A percentile compares a stretch with the other conserved stretches of the same genome.
Conservation (phyloP, 2,113 vertebrate species). For the Pica pica region DNA sequence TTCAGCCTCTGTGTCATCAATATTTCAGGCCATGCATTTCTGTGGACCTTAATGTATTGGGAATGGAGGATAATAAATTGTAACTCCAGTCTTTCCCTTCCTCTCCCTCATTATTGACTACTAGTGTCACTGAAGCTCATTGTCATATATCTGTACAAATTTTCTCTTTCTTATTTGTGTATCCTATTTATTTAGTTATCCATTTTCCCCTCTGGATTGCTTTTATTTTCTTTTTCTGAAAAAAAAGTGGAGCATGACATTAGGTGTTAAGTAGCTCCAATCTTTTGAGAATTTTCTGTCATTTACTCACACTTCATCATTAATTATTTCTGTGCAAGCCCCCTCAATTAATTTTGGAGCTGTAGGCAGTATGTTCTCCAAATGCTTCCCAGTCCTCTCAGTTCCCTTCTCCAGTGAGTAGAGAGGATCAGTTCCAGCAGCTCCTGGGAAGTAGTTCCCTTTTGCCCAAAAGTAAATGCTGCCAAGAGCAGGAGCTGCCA, state of each 20-base stretch:
- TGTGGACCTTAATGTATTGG: background rate
- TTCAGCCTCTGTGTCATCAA: background rate
- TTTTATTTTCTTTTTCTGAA: background rate
- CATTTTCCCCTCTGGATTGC: accelerated
- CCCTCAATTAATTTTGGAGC: background rate
- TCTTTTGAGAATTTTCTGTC: background rate
- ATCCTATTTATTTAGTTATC: background rate
- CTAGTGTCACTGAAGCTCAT: background rate
- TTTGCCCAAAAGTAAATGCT: background rate
- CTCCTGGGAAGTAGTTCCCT: background rate
- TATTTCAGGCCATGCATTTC: background rate
- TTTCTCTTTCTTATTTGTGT: background rate
- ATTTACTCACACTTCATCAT: background rate
- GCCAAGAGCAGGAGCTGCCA: background rate
- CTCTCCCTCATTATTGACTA: background rate
- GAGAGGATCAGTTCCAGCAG: background rate
- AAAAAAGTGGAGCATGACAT: background rate
- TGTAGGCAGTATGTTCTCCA: background rate
- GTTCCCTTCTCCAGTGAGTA: background rate
- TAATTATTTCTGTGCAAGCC: background rate
- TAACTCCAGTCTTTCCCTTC: background rate
- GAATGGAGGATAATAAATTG: background rate
- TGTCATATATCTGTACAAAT: background rate
- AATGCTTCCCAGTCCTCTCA: background rate
- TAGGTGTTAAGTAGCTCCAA: background rate